These are phyloP conservation scores for Cygnus olor DNA, from an alignment of 2,797 vertebrate genomes.

Conservation along the genomic window DNA sequence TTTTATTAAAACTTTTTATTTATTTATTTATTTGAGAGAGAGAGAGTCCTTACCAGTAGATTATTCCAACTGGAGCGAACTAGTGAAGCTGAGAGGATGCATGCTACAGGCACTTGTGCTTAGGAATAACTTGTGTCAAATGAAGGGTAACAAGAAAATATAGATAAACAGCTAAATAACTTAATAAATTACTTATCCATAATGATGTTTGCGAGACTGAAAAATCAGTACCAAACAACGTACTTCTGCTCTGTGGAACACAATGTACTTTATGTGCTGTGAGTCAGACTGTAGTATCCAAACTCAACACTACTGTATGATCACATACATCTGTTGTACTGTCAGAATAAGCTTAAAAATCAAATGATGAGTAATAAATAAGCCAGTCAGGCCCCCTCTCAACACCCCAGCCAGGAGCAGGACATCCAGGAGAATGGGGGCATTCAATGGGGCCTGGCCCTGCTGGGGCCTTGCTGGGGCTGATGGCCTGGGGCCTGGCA, in stretches of 20 bases:
- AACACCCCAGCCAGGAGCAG: too few relatives aligned
- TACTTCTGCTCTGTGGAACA: background rate
- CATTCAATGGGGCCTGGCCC: background rate
- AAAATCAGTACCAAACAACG: background rate
- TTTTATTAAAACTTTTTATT: background rate
- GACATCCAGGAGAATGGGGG: accelerated
- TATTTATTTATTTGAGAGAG: background rate
- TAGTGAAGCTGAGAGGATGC: background rate
- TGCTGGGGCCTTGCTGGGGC: accelerated
- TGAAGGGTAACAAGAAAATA: background rate
- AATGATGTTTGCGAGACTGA: background rate
- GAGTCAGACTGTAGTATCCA: background rate
- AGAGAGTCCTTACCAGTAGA: background rate
- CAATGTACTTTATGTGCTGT: background rate
- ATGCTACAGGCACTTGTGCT: background rate
- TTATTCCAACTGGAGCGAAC: background rate
- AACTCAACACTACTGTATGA: background rate
- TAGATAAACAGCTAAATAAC: background rate
- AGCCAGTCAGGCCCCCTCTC: background rate
- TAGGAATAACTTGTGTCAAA: background rate
- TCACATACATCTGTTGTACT: background rate
- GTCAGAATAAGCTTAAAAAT: background rate
- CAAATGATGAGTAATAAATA: background rate
- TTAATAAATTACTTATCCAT: background rate
- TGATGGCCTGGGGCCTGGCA: too few relatives aligned